Conservation (phyloP, 2,888 invertebrate genomes). For the Lasioglossum villosulum region DNA sequence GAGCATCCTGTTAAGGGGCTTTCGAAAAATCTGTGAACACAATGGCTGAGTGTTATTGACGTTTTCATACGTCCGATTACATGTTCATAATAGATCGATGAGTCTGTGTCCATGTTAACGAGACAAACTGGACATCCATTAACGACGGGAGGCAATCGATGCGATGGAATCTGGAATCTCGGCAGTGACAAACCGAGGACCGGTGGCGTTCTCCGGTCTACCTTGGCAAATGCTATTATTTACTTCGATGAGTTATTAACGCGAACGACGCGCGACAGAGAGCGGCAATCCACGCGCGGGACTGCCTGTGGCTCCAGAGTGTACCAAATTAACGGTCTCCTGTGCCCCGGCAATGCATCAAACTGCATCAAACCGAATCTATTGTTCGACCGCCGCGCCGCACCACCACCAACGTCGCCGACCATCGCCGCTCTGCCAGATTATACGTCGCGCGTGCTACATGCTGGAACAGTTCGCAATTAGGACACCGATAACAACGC, state of each 20-base stretch:
- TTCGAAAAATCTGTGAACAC: neutral
- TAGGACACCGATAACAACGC: conserved; percentile 63
- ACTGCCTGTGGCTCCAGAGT: conserved; percentile 70
- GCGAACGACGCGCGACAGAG: conserved; percentile 68
- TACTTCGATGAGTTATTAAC: conserved; percentile 69
- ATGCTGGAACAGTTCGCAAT: conserved; percentile 66
- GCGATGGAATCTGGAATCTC: conserved; percentile 55
- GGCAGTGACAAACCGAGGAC: conserved; percentile 56
- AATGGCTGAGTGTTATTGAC: neutral
- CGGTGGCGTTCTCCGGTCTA: conserved; percentile 31
- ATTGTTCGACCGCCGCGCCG: conserved; percentile 73
- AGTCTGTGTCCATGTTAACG: conserved; percentile 22
- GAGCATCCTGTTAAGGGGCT: neutral
- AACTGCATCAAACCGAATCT: conserved; percentile 70
- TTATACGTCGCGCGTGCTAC: conserved; percentile 60
- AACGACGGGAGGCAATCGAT: conserved; percentile 48
- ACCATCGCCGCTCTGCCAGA: conserved; percentile 62
- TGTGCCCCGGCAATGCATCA: conserved; percentile 74
- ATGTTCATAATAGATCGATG: conserved; percentile 24
- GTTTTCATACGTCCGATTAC: neutral
- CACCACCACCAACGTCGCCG: conserved; percentile 65
- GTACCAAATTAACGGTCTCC: conserved; percentile 79
- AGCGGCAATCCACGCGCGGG: conserved; percentile 64
- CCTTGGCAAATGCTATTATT: conserved; percentile 68
- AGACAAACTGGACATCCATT: conserved; percentile 48